phyloP scores from a whole-genome alignment of 2,888 invertebrate species.

The Synanthedon vespiformis region DNA sequence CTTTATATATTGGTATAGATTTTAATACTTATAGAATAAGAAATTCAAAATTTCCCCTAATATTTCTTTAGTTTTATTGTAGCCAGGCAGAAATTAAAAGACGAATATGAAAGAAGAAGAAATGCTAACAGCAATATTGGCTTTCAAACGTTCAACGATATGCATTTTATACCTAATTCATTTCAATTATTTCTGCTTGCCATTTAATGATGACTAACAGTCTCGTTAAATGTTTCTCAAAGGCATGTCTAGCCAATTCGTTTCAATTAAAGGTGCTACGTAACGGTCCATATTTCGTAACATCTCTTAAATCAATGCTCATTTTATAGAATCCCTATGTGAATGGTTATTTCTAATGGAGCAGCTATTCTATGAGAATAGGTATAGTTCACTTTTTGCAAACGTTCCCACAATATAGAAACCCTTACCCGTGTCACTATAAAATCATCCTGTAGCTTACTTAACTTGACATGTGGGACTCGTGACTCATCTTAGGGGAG shows the following conservation, averaged over 20 bases:
- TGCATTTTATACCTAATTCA: constrained; percentile 17
- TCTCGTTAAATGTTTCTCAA: not conserved
- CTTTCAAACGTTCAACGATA: too few species aligned
- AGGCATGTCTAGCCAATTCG: constrained; percentile 1
- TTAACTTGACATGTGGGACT: constrained; percentile 45
- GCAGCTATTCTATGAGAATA: not conserved
- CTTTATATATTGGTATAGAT: too few species aligned
- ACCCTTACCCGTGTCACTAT: constrained; percentile 19
- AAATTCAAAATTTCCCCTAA: too few species aligned
- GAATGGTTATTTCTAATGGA: too few species aligned
- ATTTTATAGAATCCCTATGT: too few species aligned
- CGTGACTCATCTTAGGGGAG: constrained; percentile 49
- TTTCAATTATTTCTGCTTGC: constrained; percentile 25
- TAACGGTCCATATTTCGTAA: too few species aligned
- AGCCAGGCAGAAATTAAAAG: too few species aligned
- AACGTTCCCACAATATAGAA: constrained; percentile 25
- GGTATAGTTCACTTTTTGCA: constrained; percentile 3
- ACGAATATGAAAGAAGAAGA: too few species aligned
- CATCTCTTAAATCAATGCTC: too few species aligned
- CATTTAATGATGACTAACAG: constrained; percentile 1
- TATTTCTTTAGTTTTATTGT: too few species aligned
- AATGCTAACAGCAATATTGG: too few species aligned
- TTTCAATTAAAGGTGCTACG: not conserved
- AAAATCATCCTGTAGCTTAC: constrained; percentile 33
- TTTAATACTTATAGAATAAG: too few species aligned